A percentile compares a stretch with the other conserved stretches of the same genome.
Conservation (phyloP, 2,888 invertebrate genomes). For the Pachycephus smyrnensis region DNA sequence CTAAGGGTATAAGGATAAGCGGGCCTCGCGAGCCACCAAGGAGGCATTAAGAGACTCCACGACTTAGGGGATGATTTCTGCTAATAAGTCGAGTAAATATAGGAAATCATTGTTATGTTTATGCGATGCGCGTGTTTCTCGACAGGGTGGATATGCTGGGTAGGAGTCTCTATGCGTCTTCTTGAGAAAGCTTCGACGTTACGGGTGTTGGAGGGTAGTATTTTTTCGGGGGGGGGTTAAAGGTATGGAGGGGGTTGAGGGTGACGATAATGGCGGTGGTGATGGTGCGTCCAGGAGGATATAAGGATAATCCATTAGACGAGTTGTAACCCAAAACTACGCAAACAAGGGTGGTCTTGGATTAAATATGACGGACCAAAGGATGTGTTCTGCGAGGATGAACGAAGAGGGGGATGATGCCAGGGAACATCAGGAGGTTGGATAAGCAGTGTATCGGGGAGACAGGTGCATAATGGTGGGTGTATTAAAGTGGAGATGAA, state of each 20-base stretch:
- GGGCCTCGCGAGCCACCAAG: not conserved
- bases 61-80: conserved; percentile 27
- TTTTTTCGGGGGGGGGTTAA: not conserved
- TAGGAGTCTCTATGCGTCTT: not conserved
- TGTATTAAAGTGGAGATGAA: not conserved
- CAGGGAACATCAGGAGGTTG: conserved; percentile 27
- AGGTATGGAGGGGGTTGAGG: conserved; percentile 12
- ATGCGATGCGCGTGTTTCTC: conserved; percentile 40
- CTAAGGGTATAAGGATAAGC: not conserved
- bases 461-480: conserved; percentile 39
- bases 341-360: conserved; percentile 62
- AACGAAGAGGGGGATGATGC: conserved; percentile 22
- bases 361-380: conserved; percentile 55
- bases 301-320: conserved; percentile 64
- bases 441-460: conserved; percentile 26
- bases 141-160: conserved; percentile 32
- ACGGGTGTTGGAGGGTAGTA: not conserved
- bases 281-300: conserved; percentile 25
- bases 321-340: conserved; percentile 63
- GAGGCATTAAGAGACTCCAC: not conserved
- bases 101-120: conserved; percentile 57
- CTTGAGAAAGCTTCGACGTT: not conserved
- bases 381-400: conserved; percentile 24
- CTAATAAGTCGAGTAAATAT: conserved; percentile 60
- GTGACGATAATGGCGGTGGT: conserved; percentile 22